A percentile compares a stretch with the other conserved stretches of the same genome.
Conservation (phyloP, 2,888 invertebrate genomes). For the Brassicogethes aeneus region DNA sequence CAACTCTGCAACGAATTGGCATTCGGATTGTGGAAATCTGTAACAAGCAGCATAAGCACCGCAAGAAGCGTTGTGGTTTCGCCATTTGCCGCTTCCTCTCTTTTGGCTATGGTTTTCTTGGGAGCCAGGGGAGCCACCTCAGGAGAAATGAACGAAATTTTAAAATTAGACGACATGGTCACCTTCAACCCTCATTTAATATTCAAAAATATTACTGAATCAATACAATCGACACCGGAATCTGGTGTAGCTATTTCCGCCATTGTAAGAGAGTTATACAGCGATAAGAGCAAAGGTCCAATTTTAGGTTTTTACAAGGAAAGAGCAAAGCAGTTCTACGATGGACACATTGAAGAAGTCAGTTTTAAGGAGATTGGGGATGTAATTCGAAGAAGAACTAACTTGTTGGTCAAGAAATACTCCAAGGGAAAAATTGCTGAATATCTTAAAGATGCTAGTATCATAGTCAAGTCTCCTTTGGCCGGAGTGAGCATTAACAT, state of each 20-base stretch:
- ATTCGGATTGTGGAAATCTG: conserved; percentile 71
- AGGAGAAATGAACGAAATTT: conserved; percentile 81
- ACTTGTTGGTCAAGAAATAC: conserved; percentile 68
- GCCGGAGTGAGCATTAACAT: conserved; percentile 76
- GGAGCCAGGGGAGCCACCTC: conserved; percentile 82
- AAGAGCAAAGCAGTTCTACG: conserved; percentile 78
- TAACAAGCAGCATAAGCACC: conserved; percentile 61
- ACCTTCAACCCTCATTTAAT: conserved; percentile 85
- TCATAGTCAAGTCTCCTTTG: conserved; percentile 65
- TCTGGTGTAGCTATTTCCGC: conserved; percentile 72
- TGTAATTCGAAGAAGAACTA: conserved; percentile 71
- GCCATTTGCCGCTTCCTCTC: conserved; percentile 76
- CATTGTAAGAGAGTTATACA: conserved; percentile 74
- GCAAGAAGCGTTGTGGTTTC: conserved; percentile 72
- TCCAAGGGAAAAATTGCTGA: conserved; percentile 69
- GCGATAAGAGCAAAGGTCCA: conserved; percentile 71
- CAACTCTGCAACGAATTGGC: conserved; percentile 78
- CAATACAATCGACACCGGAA: conserved; percentile 55
- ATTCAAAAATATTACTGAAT: conserved; percentile 77
- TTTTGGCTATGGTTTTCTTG: conserved; percentile 84
- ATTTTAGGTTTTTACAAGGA: conserved; percentile 81
- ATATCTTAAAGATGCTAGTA: conserved; percentile 63
- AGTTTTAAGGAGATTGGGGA: conserved; percentile 77
- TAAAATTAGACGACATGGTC: conserved; percentile 78
- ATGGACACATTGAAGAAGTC: conserved; percentile 77